Conservation (phyloP, 2,797 vertebrate species). For the Echiichthys vipera region DNA sequence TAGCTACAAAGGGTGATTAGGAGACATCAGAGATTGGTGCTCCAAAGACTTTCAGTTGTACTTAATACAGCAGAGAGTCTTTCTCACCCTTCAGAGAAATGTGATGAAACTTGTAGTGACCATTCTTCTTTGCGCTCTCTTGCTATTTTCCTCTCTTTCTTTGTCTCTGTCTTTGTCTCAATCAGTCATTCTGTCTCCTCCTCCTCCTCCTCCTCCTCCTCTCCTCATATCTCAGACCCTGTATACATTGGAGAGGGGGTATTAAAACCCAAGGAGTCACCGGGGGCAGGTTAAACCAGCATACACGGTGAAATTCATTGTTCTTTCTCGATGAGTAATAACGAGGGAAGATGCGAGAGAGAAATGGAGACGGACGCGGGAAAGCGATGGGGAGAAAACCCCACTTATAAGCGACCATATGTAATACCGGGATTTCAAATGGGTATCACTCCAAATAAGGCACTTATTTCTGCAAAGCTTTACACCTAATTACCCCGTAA, state of each 20-base stretch:
- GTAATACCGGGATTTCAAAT: slow-evolving; percentile 46
- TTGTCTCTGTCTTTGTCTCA: slow-evolving; percentile 14
- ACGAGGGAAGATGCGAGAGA: slow-evolving; percentile 8
- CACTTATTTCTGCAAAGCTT: slow-evolving; percentile 59
- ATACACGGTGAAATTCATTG: slow-evolving; percentile 24
- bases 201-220: neutral
- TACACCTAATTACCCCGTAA: slow-evolving; percentile 79
- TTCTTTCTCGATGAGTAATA: slow-evolving; percentile 38
- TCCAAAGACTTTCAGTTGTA: slow-evolving; percentile 11
- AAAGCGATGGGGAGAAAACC: slow-evolving; percentile 8
- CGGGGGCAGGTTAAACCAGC: slow-evolving; percentile 45
- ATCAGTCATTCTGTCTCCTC: slow-evolving; percentile 7
- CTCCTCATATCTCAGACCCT: slow-evolving; percentile 9
- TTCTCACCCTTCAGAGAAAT: neutral
- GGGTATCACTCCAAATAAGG: slow-evolving; percentile 60
- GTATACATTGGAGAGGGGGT: slow-evolving; percentile 9
- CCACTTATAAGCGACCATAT: slow-evolving; percentile 27
- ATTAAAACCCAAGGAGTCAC: slow-evolving; percentile 42
- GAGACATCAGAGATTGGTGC: slow-evolving; percentile 28
- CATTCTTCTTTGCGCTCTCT: neutral
- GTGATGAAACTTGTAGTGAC: neutral
- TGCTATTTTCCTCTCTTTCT: neutral
- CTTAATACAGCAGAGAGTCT: neutral
- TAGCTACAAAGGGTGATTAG: slow-evolving; percentile 35
- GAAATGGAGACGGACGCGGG: slow-evolving; percentile 22